Percentiles rank a stretch among this genome's conserved stretches.
These are phyloP conservation scores for Propithecus perrieri DNA, from an alignment of 2,797 vertebrate species.

Conservation along the genomic window DNA sequence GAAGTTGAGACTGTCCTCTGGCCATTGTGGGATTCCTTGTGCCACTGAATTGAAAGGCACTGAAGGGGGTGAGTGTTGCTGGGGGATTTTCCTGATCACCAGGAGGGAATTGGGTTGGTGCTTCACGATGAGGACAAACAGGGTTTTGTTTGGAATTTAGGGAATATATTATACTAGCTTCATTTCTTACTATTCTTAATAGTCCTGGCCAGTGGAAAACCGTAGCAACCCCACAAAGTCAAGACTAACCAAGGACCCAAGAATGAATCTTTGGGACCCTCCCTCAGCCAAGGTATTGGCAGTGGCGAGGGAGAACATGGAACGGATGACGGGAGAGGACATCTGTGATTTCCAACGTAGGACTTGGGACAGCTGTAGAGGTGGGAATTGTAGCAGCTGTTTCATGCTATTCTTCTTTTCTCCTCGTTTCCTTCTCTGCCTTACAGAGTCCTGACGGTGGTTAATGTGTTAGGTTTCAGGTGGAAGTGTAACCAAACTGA, in stretches of 20 bases:
- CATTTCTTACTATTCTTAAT: background rate
- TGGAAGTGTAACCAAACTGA: background rate
- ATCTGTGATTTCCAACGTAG: background rate
- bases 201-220: background rate
- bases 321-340: background rate
- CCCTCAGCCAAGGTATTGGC: background rate
- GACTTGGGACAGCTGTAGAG: too few species aligned
- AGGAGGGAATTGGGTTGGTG: background rate
- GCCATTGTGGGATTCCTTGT: background rate
- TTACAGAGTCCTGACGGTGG: background rate
- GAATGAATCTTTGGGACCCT: background rate
- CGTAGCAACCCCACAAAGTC: background rate
- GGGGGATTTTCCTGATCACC: background rate
- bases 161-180: background rate
- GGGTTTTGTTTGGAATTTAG: background rate
- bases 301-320: background rate
- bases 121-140: background rate
- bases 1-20: background rate
- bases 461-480: background rate
- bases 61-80: background rate
- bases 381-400: background rate
- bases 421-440: background rate
- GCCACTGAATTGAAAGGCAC: background rate
- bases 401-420: background rate
- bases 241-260: background rate